Evolutionary conservation across 1,140 invertebrate genomes (phyloP).

Genomic region (Dendrolimus kikuchii): DNA sequence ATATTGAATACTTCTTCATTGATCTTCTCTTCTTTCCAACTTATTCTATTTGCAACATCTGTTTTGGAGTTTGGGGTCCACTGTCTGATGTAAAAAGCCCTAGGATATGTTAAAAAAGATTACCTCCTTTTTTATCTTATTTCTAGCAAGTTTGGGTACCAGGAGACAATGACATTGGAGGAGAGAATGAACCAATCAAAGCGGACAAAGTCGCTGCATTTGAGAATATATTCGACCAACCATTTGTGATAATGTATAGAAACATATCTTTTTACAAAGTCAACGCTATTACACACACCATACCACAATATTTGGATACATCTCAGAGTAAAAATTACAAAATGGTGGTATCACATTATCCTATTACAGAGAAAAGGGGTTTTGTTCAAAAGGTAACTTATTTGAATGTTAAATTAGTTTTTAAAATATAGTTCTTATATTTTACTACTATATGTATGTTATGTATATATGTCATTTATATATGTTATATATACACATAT

Average conservation of each 20-base stretch:
- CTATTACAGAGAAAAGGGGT: slow-evolving; percentile 77
- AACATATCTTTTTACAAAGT: slow-evolving; percentile 78
- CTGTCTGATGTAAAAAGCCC: too few relatives aligned
- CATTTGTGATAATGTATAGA: slow-evolving; percentile 75
- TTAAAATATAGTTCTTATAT: too few relatives aligned
- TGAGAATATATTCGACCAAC: slow-evolving; percentile 81
- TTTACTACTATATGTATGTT: too few relatives aligned
- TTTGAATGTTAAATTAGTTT: not conserved
- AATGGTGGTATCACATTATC: slow-evolving; percentile 80
- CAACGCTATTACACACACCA: slow-evolving; percentile 76
- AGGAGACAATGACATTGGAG: slow-evolving; percentile 96
- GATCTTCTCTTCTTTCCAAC: too few relatives aligned
- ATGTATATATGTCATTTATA: too few relatives aligned
- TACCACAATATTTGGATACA: slow-evolving; percentile 38
- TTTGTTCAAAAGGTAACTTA: slow-evolving; percentile 74
- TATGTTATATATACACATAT: too few relatives aligned
- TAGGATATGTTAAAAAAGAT: too few relatives aligned
- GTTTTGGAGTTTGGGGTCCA: too few relatives aligned
- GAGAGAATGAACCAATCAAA: slow-evolving; percentile 86
- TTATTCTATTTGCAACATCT: too few relatives aligned
- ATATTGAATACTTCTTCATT: too few relatives aligned
- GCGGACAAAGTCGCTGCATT: slow-evolving; percentile 83
- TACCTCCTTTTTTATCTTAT: slow-evolving; percentile 11
- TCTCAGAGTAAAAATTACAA: slow-evolving; percentile 66
- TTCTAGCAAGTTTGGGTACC: slow-evolving; percentile 88